phyloP scores from a whole-genome alignment of 2,113 vertebrate species.

The Rhipidura dahli region DNA sequence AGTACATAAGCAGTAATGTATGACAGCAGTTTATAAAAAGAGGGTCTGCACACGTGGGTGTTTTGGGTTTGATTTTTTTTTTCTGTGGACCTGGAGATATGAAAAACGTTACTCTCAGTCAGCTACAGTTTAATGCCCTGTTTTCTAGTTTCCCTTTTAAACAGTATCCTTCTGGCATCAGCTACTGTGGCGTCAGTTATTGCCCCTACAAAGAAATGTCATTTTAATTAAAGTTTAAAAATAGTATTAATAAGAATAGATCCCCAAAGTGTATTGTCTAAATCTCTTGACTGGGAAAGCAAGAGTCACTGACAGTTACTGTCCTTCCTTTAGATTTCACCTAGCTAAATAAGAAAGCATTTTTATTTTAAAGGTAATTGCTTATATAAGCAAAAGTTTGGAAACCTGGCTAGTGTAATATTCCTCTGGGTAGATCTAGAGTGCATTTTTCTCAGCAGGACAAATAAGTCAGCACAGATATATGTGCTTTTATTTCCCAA shows the following conservation, averaged over 20 bases:
- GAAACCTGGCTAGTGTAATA: background rate
- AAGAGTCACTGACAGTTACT: background rate
- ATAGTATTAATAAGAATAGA: background rate
- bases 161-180: background rate
- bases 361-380: background rate
- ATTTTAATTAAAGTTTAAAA: background rate
- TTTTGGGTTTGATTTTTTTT: background rate
- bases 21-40: background rate
- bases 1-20: background rate
- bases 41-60: background rate
- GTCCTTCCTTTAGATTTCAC: background rate
- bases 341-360: background rate
- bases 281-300: background rate
- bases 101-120: background rate
- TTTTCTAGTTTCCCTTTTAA: background rate
- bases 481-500: background rate
- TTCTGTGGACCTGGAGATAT: background rate
- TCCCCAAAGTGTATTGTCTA: background rate
- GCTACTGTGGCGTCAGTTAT: background rate
- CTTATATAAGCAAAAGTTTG: background rate
- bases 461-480: background rate
- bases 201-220: background rate
- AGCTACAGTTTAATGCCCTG: background rate
- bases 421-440: background rate
- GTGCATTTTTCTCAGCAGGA: background rate